A percentile compares a stretch with the other conserved stretches of the same genome.
Evolutionary conservation across 2,888 invertebrate genomes (phyloP).

Genomic region (Helleia helle): DNA sequence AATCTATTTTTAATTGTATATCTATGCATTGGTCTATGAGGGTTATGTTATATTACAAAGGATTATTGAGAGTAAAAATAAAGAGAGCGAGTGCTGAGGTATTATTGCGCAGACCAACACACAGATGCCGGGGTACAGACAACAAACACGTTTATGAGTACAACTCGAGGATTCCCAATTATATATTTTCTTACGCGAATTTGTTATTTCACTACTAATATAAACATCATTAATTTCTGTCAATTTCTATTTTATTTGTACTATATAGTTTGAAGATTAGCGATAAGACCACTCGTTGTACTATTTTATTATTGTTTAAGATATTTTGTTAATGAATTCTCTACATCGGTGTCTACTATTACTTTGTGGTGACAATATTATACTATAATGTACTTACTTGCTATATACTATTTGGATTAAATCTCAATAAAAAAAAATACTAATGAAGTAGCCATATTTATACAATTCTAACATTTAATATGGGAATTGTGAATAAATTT

Average conservation of each 20-base stretch:
- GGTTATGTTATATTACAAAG: neutral
- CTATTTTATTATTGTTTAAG: neutral
- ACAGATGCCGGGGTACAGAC: conserved; percentile 5
- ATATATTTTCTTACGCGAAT: conserved; percentile 1
- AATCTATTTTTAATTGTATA: conserved; percentile 14
- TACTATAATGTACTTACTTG: neutral
- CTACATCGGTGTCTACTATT: neutral
- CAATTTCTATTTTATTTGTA: conserved; percentile 6
- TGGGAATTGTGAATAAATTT: conserved; percentile 1
- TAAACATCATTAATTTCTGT: neutral
- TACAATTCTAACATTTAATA: neutral
- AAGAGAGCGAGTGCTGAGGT: neutral
- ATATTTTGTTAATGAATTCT: neutral
- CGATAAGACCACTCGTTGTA: conserved; percentile 6
- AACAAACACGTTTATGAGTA: conserved; percentile 1
- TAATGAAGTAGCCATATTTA: neutral
- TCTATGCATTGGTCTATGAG: conserved; percentile 12
- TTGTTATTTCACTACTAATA: conserved; percentile 2
- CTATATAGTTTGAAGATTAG: conserved; percentile 2
- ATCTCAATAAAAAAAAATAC: neutral
- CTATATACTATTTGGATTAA: conserved; percentile 4
- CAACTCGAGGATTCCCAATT: neutral
- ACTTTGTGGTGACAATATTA: neutral
- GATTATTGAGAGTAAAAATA: neutral
- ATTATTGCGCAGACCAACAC: conserved; percentile 5